Evolutionary conservation across 2,888 invertebrate species (phyloP), one percentile per base, ranked within the genome.

Genomic region (Zootermopsis nevadensis): DNA sequence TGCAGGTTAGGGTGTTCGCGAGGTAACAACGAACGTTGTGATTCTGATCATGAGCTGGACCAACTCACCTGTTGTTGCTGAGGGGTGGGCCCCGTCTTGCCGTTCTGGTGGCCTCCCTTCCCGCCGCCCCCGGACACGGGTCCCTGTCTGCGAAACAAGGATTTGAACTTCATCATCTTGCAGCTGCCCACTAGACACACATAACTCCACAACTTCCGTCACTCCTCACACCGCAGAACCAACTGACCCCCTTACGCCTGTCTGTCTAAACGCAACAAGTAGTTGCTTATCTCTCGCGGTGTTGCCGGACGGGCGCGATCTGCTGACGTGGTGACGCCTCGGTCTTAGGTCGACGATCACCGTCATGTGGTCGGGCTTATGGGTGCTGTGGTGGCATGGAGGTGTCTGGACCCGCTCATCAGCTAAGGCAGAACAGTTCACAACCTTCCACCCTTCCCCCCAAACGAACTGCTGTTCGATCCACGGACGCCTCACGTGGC

Each of bases 141-240:
- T 53, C 85, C 86, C 84, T 87, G 87, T 82, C 96, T 96, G 92
- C 96, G 96, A 92, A 96, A 96, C 90, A 96, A 93, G 89, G 96
- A 96, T 93, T 96, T 96, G 91, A 96, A 94, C 93, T 96, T 96
- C 93, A 96, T 96, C 96, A 96, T 96, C 91, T 79, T 79, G 69
- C 60, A 48, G 48, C 19, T 48, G 48, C 3, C 15, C 48, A 48
- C 48, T 48, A 15, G 1, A 12, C 1, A 19, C 48, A 48, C 48
- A 48, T 48, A 7, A 69, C 12, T 10, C 27, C 69, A 15, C 12
- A 24, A 42, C 74, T 93, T 94, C 27, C 27, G 4, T 12, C 55
- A 67, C n/a, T 42, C n/a, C 42, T 42, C 42, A 60, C 38, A 38
- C 53, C 81, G 48, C 35, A 66, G 24, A 7, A 53, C 69, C 30